Percentiles rank a stretch among this genome's conserved stretches.
phyloP scores from a whole-genome alignment of 37 sponge, comb jelly and placozoan genomes.

The Lycopodina hypogea region DNA sequence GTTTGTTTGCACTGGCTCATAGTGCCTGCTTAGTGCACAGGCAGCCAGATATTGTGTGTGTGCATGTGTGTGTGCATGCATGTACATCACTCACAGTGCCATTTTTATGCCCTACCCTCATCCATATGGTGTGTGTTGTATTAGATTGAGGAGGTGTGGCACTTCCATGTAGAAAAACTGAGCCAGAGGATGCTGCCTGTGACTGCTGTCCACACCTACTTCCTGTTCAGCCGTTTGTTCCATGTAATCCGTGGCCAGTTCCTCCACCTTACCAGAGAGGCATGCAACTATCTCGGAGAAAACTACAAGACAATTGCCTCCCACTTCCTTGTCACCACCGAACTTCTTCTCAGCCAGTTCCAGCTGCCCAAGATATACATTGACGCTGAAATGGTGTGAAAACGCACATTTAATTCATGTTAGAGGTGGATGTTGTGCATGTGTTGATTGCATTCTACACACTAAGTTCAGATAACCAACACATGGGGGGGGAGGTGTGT shows the following conservation, averaged over 20 bases:
- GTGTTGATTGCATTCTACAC: neutral
- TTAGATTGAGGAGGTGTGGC: slow-evolving; percentile 65
- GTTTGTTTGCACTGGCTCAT: too few relatives aligned
- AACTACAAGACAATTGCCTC: slow-evolving; percentile 44
- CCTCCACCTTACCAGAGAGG: slow-evolving; percentile 58
- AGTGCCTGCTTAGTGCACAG: too few relatives aligned
- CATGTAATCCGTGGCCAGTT: slow-evolving; percentile 30
- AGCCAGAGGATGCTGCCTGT: slow-evolving; percentile 17
- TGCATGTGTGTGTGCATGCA: too few relatives aligned
- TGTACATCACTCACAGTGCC: neutral
- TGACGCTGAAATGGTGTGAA: slow-evolving; percentile 62
- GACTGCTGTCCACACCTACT: slow-evolving; percentile 75
- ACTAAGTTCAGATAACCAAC: too few relatives aligned
- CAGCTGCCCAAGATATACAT: slow-evolving; percentile 59
- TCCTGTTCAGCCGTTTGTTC: slow-evolving; percentile 66
- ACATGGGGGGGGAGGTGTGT: slow-evolving; percentile 15
- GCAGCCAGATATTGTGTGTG: too few relatives aligned
- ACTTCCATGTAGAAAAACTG: slow-evolving; percentile 51
- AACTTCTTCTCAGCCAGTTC: slow-evolving; percentile 49
- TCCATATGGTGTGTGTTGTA: neutral
- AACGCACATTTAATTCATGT: neutral
- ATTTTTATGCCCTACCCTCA: neutral
- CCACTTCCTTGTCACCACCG: slow-evolving; percentile 62
- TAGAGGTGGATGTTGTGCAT: neutral
- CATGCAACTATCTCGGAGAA: slow-evolving; percentile 64